Conservation (phyloP, 2,113 vertebrate species). For the Cranoglanis bouderius region DNA sequence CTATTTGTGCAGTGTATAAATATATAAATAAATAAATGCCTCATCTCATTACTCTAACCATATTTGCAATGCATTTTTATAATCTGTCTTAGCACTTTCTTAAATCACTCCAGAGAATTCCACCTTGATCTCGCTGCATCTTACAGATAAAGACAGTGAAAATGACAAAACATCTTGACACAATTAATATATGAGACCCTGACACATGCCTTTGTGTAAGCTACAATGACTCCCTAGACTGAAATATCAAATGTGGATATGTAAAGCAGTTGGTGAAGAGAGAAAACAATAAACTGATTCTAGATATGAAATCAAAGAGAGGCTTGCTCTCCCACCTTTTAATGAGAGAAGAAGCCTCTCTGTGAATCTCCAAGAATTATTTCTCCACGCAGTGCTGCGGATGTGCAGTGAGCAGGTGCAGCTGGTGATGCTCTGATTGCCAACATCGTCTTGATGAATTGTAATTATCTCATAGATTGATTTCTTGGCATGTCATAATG, state of each 20-base stretch:
- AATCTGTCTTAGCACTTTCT: slow-evolving; percentile 31
- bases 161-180: neutral
- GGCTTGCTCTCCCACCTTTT: neutral
- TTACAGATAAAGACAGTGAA: neutral
- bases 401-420: slow-evolving; percentile 39
- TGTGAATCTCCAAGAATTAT: neutral
- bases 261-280: neutral
- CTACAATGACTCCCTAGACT: neutral
- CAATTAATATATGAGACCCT: neutral
- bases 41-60: slow-evolving; percentile 33
- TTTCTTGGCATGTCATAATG: slow-evolving; percentile 25
- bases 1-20: neutral
- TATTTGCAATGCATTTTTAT: slow-evolving; percentile 32
- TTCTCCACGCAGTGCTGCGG: neutral
- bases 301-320: neutral
- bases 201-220: neutral
- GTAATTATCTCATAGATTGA: slow-evolving; percentile 37
- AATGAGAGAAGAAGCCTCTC: neutral
- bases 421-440: slow-evolving; percentile 42
- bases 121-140: neutral
- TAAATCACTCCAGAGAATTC: neutral
- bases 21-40: slow-evolving; percentile 20
- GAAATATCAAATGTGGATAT: neutral
- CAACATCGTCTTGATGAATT: slow-evolving; percentile 30
- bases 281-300: neutral